Conservation (phyloP, 2,888 invertebrate species). For the Spodoptera exigua region DNA sequence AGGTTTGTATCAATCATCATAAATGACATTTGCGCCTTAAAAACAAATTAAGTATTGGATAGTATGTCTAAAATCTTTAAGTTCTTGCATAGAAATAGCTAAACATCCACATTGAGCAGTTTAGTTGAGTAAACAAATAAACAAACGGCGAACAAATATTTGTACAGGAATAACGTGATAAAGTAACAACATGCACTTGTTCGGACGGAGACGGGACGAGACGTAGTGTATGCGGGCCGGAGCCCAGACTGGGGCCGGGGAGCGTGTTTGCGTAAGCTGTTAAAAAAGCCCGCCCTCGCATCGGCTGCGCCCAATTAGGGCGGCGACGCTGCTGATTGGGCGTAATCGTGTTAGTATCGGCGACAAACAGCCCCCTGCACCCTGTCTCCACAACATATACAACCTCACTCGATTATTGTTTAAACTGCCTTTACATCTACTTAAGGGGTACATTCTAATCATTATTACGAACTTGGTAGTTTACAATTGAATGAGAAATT, state of each 20-base stretch:
- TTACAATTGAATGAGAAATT: no score
- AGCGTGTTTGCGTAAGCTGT: conserved; percentile 83
- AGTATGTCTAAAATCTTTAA: background rate
- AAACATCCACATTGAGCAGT: background rate
- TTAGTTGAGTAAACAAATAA: conserved; percentile 20
- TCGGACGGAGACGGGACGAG: conserved; percentile 31
- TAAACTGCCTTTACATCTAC: conserved; percentile 32
- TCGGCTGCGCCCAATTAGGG: conserved; percentile 86
- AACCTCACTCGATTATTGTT: conserved; percentile 34
- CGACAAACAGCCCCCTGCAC: conserved; percentile 74
- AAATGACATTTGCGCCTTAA: no score
- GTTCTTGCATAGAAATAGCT: no score
- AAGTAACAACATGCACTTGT: conserved; percentile 55
- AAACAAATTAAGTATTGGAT: no score
- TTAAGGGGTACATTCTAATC: conserved; percentile 32
- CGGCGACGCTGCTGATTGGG: conserved; percentile 87
- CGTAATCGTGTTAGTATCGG: conserved; percentile 88
- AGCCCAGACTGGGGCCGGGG: conserved; percentile 44
- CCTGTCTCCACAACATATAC: conserved; percentile 57
- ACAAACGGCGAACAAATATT: conserved; percentile 30
- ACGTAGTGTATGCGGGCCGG: conserved; percentile 31
- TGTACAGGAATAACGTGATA: conserved; percentile 30
- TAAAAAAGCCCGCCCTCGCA: conserved; percentile 87
- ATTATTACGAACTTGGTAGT: conserved; percentile 21
- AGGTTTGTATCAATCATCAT: no score